Evolutionary conservation across 2,797 vertebrate species (phyloP).

Genomic region (Chelon labrosus): DNA sequence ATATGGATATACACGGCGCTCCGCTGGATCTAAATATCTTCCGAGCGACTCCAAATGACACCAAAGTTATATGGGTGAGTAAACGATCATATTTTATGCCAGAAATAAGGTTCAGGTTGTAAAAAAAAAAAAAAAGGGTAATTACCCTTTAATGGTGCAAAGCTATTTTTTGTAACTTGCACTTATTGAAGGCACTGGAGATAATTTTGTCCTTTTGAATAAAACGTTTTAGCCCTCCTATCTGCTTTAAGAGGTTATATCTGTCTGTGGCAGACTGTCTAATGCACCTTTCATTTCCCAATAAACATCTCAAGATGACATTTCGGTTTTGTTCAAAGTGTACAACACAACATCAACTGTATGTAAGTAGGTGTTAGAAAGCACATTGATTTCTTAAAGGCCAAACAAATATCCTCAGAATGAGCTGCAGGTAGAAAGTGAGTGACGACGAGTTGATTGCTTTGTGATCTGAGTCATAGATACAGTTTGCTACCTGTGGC

Average conservation of each 20-base stretch:
- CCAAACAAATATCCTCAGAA: slow-evolving; percentile 38
- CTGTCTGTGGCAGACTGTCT: slow-evolving; percentile 6
- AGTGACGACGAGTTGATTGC: slow-evolving; percentile 56
- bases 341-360: slow-evolving; percentile 8
- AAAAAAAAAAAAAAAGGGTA: no score
- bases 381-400: slow-evolving; percentile 37
- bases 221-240: slow-evolving; percentile 20
- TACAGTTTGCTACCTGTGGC: slow-evolving; percentile 49
- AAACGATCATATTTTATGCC: no score
- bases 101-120: no score
- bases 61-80: no score
- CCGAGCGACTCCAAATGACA: no score
- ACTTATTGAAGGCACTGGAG: slow-evolving; percentile 36
- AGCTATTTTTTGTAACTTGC: slow-evolving; percentile 8
- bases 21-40: no score
- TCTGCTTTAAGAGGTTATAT: slow-evolving; percentile 33
- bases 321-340: slow-evolving; percentile 15
- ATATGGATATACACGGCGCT: no score
- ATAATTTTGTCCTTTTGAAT: slow-evolving; percentile 20
- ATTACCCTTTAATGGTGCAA: slow-evolving; percentile 5
- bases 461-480: slow-evolving; percentile 46
- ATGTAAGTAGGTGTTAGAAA: slow-evolving; percentile 21
- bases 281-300: slow-evolving; percentile 12
- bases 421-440: slow-evolving; percentile 12
- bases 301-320: slow-evolving; percentile 14